Base-by-base conservation (phyloP, 2,888 invertebrate species). In the Stomorhina lunata region DNA sequence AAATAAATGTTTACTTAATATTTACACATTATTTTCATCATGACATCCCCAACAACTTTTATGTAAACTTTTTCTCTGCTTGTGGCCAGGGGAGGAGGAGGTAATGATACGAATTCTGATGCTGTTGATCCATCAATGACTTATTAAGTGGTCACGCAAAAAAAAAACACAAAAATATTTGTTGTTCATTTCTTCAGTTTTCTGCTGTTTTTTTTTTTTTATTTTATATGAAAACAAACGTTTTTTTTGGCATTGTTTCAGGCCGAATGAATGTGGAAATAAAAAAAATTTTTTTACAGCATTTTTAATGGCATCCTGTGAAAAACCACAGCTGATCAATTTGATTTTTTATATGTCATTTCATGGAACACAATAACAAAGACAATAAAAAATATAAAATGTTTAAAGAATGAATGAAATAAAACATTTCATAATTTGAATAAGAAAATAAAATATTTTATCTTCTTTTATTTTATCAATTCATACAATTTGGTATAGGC, bases 111-210 rank as follows among this genome's bases (percentile, higher is more conserved):
- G n/a, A n/a, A n/a, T n/a, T n/a, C n/a, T n/a, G n/a, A 17, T 20
- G 12, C 10, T 27, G 45, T 7, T 20, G 63, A 17, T 48, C 32
- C 20, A 53, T 53, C n/a, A n/a, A n/a, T 65, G 55, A 65, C 73
- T 65, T 73, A 43, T 73, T 53, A 65, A 45, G 63, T 32, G 73
- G 73, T 53, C 73, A 63, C 53, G 73, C 43, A 73, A 55, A 72
- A n/a, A n/a, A n/a, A n/a, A n/a, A 72, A 17, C 53, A 50, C 61
- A 50, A 61, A 50, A 40, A 45, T 25, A 29, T 45, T 63, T 37
- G 10, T 63, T 29, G 25, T 45, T 43, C 40, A 25, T 40, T 61
- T 61, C 9, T 40, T 5, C 25, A 15, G 9, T 40, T 61, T 40
- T 32, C 9, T 55, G 12, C 1, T 17, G 2, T 57, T 57, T 34